Base-by-base conservation (phyloP, 2,888 invertebrate genomes). In the Chaitophorus viminalis region DNA sequence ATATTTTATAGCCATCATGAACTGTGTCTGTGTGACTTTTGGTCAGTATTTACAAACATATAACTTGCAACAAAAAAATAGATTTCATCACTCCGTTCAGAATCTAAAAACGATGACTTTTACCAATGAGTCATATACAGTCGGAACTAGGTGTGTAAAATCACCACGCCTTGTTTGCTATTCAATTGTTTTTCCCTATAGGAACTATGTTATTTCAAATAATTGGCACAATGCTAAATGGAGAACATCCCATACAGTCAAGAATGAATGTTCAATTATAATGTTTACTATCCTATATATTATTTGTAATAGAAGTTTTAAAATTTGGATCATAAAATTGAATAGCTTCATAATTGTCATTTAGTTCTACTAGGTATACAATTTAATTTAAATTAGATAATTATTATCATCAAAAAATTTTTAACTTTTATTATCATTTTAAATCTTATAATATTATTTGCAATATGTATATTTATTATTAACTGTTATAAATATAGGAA, bases 71-170 rank as follows among this genome's bases (percentile, higher is more conserved):
- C 3, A 54, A 39, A 39, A 39, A 39, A 25, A 60, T 1, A 29
- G 25, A 25, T n/a, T n/a, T n/a, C n/a, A n/a, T n/a, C n/a, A n/a
- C n/a, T n/a, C n/a, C n/a, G n/a, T n/a, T n/a, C n/a, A n/a, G n/a
- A 18, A 60, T 14, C 29, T 54, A 83, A 75, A 60, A 29, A 31
- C 25, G 84, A 68, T 36, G 36, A 76, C 46, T 76, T 76, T 87
- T 65, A 25, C 31, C 21, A 25, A 39, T 87, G 87, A 74, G 74
- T 87, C 87, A 87, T 79, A 74, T 72, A 87, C 76, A 60, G 46
- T 60, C 54, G 29, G 70, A 60, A 72, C 36, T 87, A 18, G 86
- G 79, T 72, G 85, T 54, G 82, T 70, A 52, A 52, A 52, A 31
- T 31, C n/a, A 65, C 36, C 70, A 60, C 75, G 21, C 78, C 72